phyloP scores from a whole-genome alignment of 2,888 invertebrate species.

The Acanthococcus lagerstroemiae region DNA sequence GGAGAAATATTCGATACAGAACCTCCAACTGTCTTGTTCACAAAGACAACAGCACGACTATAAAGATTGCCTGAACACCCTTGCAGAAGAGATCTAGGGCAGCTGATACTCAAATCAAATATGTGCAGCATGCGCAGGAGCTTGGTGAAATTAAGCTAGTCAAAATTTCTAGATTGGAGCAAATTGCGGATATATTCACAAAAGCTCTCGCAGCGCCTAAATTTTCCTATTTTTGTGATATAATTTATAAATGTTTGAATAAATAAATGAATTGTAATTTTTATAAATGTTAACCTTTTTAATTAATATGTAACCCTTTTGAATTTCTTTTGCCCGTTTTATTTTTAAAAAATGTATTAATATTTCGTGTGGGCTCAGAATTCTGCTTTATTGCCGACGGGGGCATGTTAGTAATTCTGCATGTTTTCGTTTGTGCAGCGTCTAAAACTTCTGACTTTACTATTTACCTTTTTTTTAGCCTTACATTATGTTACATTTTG shows the following conservation, averaged over 20 bases:
- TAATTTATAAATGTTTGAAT: background rate
- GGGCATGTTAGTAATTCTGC: background rate
- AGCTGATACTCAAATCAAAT: background rate
- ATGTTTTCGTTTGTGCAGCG: too few species aligned
- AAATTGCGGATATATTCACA: background rate
- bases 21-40: background rate
- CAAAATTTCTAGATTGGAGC: background rate
- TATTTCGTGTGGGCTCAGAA: background rate
- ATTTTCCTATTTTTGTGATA: background rate
- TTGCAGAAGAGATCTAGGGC: background rate
- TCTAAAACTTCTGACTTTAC: too few species aligned
- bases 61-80: background rate
- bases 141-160: background rate
- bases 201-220: background rate
- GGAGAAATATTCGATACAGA: background rate
- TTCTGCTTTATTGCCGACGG: background rate
- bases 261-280: background rate
- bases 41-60: background rate
- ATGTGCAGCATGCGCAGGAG: background rate
- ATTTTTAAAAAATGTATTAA: background rate
- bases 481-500: too few species aligned
- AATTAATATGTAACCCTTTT: background rate
- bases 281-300: background rate
- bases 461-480: too few species aligned
- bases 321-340: background rate